Evolutionary conservation across 2,797 vertebrate genomes (phyloP), one percentile per base, ranked within the genome.

Genomic region (Hoplostethus atlanticus): DNA sequence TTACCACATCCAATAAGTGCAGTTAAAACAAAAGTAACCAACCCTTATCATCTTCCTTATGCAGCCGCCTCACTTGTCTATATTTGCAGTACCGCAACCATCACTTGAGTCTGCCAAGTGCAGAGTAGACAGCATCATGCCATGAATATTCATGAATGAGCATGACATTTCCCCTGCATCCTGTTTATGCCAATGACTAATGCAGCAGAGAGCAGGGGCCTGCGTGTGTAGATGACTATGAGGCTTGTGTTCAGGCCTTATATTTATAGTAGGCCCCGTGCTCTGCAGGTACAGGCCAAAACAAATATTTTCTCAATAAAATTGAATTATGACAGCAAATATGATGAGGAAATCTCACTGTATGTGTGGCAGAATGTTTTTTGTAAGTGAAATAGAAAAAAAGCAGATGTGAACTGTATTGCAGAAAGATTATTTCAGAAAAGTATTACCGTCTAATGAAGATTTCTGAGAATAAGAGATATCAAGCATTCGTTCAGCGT

Each of bases 141-240:
- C 75, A 91, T 94, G 90, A 93, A 94, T 94, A 93, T 94, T 94
- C 91, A 94, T 92, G 89, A 88, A 70, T 80, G 88, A 91, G 80
- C 86, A 81, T 91, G 87, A 91, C 88, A 85, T 91, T 93, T 92
- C 85, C 88, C 85, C 88, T 84, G 85, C 89, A 89, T 94, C 84
- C 89, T 92, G 92, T 92, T 90, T 90, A 84, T 87, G 87, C 91
- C 89, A 88, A 56, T 93, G 87, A 92, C 91, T 92, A 90, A 93
- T 86, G 84, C 86, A 89, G 83, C 72, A 77, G 86, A 84, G 81
- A 72, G 77, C 60, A 56, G 66, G 64, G 73, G 84, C 55, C 80
- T 81, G 77, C 75, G 71, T 86, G 84, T 84, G 81, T 77, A 86
- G 80, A 89, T 83, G 87, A 80, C 83, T 79, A 51, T 3, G 21